phyloP scores from a whole-genome alignment of 35 echinoderm and acorn worm species.

The Strongylocentrotus purpuratus region DNA sequence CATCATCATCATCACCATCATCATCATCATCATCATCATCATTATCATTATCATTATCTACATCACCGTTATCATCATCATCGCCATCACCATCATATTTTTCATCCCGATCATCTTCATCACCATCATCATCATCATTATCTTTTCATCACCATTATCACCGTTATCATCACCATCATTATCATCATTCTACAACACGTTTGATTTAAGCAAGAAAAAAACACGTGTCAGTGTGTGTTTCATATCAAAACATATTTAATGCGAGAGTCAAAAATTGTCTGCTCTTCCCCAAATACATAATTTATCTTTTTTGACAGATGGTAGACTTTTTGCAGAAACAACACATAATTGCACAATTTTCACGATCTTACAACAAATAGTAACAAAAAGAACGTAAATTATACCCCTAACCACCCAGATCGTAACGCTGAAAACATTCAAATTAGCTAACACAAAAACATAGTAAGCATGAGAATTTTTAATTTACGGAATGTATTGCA shows the following conservation, averaged over 20 bases:
- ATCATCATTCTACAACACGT: background rate
- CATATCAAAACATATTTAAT: background rate
- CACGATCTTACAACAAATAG: background rate
- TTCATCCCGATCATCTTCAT: background rate
- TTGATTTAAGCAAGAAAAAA: no score
- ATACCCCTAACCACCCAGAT: background rate
- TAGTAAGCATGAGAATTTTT: background rate
- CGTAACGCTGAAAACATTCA: background rate
- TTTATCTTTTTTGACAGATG: background rate
- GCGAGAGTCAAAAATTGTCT: background rate
- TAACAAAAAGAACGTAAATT: background rate
- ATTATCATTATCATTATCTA: background rate
- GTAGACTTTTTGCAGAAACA: background rate
- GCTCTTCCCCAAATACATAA: background rate
- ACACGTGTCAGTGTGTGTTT: background rate
- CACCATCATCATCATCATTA: background rate
- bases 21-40: background rate
- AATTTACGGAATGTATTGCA: background rate
- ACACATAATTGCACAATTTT: background rate
- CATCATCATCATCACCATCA: background rate
- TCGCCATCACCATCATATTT: background rate
- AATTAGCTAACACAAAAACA: background rate
- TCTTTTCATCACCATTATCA: background rate
- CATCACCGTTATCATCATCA: background rate
- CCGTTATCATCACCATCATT: background rate